phyloP scores from a whole-genome alignment of 2,888 invertebrate genomes.

The Plebejus melissa region DNA sequence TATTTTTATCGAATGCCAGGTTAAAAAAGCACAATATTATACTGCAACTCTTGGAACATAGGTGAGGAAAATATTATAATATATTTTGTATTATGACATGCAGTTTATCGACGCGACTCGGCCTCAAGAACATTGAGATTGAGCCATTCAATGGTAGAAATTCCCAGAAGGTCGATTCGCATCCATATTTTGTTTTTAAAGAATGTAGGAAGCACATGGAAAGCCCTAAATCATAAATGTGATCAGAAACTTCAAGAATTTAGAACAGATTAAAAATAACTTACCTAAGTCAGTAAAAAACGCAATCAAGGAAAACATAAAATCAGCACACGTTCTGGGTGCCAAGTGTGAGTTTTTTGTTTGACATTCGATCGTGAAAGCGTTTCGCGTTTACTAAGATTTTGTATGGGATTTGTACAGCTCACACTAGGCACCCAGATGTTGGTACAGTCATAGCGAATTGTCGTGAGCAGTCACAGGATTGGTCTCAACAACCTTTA shows the following conservation, averaged over 20 bases:
- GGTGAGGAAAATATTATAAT: neutral
- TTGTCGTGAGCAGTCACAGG: no score
- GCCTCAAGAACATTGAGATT: neutral
- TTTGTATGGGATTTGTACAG: no score
- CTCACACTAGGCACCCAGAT: no score
- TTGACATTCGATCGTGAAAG: no score
- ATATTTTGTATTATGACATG: neutral
- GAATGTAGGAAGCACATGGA: neutral
- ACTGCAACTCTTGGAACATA: neutral
- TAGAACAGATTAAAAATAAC: slow-evolving; percentile 5
- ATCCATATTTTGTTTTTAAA: neutral
- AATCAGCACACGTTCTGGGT: slow-evolving; percentile 3
- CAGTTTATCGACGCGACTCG: neutral
- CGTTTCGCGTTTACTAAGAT: no score
- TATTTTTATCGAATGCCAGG: slow-evolving; percentile 48
- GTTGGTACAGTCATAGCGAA: no score
- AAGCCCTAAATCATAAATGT: neutral
- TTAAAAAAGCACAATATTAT: slow-evolving; percentile 31
- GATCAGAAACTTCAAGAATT: neutral
- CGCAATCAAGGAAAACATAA: slow-evolving; percentile 40
- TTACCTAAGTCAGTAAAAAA: slow-evolving; percentile 12
- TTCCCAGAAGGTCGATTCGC: neutral
- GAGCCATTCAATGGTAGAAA: neutral
- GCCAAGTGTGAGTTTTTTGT: no score
- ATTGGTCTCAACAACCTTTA: no score